phyloP scores from a whole-genome alignment of 2,888 invertebrate genomes.

The Drosophila fungiperda region DNA sequence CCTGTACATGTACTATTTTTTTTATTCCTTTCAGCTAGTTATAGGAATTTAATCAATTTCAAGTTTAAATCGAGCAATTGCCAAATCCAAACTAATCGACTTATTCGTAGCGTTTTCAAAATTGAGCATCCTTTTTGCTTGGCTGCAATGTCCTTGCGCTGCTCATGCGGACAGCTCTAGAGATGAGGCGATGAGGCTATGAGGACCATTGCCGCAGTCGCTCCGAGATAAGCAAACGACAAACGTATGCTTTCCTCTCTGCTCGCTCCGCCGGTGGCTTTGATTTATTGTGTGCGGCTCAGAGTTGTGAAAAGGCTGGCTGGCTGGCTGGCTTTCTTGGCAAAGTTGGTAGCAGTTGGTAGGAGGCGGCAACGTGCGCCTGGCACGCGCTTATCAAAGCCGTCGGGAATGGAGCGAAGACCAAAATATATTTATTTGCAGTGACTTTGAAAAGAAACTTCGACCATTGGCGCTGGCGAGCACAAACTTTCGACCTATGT shows the following conservation, averaged over 20 bases:
- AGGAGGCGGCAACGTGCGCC: slow-evolving; percentile 5
- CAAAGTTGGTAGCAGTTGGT: slow-evolving; percentile 10
- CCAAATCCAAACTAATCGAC: slow-evolving; percentile 58
- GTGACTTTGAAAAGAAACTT: slow-evolving; percentile 80
- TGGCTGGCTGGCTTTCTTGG: slow-evolving; percentile 1
- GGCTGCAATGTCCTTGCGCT: slow-evolving; percentile 66
- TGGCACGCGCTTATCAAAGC: slow-evolving; percentile 69
- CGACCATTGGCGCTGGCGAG: slow-evolving; percentile 51
- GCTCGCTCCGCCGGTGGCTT: slow-evolving; percentile 34
- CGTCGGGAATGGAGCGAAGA: slow-evolving; percentile 28
- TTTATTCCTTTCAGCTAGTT: background rate
- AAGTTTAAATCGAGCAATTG: slow-evolving; percentile 22
- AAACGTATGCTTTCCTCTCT: slow-evolving; percentile 9
- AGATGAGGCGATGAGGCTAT: slow-evolving; percentile 18
- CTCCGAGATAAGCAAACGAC: slow-evolving; percentile 55
- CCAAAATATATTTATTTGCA: slow-evolving; percentile 77
- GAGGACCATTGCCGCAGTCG: slow-evolving; percentile 55
- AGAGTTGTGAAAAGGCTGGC: slow-evolving; percentile 65
- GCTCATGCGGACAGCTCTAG: slow-evolving; percentile 45
- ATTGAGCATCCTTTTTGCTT: slow-evolving; percentile 23
- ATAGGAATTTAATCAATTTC: slow-evolving; percentile 64
- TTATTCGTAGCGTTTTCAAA: slow-evolving; percentile 52
- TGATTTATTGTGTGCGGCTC: slow-evolving; percentile 75
- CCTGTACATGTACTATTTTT: background rate
- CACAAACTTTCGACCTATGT: slow-evolving; percentile 75